phyloP scores from a whole-genome alignment of 2,888 invertebrate genomes.

The Spialia ferax region DNA sequence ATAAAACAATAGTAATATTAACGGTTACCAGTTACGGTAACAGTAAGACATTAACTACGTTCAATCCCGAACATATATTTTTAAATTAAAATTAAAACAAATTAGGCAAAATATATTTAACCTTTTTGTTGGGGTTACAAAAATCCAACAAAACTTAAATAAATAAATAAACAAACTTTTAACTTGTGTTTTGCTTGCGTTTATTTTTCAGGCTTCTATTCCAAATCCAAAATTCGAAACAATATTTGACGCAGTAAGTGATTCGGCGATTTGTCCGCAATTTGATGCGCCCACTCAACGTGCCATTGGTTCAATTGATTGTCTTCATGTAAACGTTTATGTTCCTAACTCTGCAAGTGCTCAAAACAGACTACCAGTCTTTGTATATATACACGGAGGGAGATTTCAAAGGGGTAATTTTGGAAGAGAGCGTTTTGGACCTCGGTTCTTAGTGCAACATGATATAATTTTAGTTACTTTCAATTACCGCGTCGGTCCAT shows the following conservation, averaged over 20 bases:
- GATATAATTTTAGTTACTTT: constrained; percentile 58
- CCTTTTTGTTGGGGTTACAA: too few species aligned
- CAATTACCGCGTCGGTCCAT: constrained; percentile 71
- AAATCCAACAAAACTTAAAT: too few species aligned
- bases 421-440: constrained; percentile 49
- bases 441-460: constrained; percentile 54
- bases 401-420: constrained; percentile 59
- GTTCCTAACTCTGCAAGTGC: constrained; percentile 65
- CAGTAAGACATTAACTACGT: too few species aligned
- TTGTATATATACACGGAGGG: constrained; percentile 72
- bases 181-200: background rate
- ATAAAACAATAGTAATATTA: too few species aligned
- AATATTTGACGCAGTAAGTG: constrained; percentile 58
- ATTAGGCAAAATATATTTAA: too few species aligned
- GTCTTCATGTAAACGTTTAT: constrained; percentile 88
- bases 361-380: constrained; percentile 55
- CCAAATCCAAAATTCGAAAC: constrained; percentile 53
- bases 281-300: constrained; percentile 48
- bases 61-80: too few species aligned
- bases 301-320: constrained; percentile 74
- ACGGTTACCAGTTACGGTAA: too few species aligned
- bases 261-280: constrained; percentile 63
- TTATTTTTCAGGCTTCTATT: constrained; percentile 1
- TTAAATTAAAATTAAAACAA: too few species aligned
- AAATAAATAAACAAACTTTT: too few species aligned